Percentiles rank a stretch among this genome's conserved stretches.
Conservation (phyloP, 2,113 vertebrate genomes). For the Notarius lentiginosus region DNA sequence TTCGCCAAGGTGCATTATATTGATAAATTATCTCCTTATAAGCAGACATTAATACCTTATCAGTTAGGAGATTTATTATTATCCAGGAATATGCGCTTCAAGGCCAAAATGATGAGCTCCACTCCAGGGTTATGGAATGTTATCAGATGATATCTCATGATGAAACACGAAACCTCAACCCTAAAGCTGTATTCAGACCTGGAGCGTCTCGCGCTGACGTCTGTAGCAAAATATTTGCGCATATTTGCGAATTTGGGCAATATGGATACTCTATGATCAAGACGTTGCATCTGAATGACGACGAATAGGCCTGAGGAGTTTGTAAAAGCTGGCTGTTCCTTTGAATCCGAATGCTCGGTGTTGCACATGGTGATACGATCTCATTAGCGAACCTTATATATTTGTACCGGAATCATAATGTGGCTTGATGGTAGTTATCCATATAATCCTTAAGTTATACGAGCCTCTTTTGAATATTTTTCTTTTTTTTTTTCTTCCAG, state of each 20-base stretch:
- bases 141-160: not conserved
- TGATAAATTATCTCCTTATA: slow-evolving; percentile 35
- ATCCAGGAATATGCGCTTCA: slow-evolving; percentile 4
- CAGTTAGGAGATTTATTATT: slow-evolving; percentile 19
- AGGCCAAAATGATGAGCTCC: slow-evolving; percentile 5
- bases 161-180: not conserved
- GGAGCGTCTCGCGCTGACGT: not conserved
- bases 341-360: not conserved
- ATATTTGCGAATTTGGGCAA: not conserved
- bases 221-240: not conserved
- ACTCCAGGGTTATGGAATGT: not conserved
- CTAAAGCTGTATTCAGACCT: not conserved
- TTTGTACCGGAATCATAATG: no score
- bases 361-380: not conserved
- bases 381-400: not conserved
- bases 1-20: slow-evolving; percentile 12
- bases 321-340: no score
- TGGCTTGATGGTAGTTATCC: no score
- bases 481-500: not conserved
- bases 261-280: not conserved
- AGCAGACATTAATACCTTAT: slow-evolving; percentile 28
- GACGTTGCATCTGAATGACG: not conserved
- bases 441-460: not conserved
- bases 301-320: not conserved
- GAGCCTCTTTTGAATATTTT: not conserved